Evolutionary conservation across 2,888 invertebrate genomes (phyloP).

Genomic region (Lamproptera curius): DNA sequence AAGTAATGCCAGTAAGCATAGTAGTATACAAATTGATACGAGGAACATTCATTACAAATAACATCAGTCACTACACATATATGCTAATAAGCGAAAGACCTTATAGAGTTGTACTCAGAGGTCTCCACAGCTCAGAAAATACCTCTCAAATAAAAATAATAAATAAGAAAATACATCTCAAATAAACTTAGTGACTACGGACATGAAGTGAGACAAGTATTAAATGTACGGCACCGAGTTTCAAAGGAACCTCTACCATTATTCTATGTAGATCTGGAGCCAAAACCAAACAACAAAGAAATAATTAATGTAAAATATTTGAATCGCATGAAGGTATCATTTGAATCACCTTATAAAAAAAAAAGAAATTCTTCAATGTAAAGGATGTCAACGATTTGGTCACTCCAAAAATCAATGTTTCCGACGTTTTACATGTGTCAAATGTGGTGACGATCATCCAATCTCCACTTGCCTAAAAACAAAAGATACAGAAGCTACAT

Average conservation of each 20-base stretch:
- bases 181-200: slow-evolving; percentile 17
- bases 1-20: slow-evolving; percentile 17
- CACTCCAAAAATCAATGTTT: slow-evolving; percentile 29
- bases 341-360: slow-evolving; percentile 29
- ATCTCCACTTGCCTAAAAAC: slow-evolving; percentile 22
- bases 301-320: slow-evolving; percentile 21
- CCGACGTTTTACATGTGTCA: slow-evolving; percentile 28
- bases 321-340: slow-evolving; percentile 18
- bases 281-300: slow-evolving; percentile 26
- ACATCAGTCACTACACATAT: slow-evolving; percentile 22
- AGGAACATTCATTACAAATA: slow-evolving; percentile 15
- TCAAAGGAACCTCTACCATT: slow-evolving; percentile 26
- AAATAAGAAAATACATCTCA: too few species aligned
- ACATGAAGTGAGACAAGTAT: slow-evolving; percentile 20
- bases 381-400: slow-evolving; percentile 29
- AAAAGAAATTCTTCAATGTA: slow-evolving; percentile 28
- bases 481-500: slow-evolving; percentile 3
- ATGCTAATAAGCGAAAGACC: slow-evolving; percentile 24
- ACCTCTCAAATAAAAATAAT: slow-evolving; percentile 12
- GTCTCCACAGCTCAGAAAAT: slow-evolving; percentile 20
- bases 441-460: too few species aligned
- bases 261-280: slow-evolving; percentile 29
- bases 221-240: slow-evolving; percentile 19
- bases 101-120: slow-evolving; percentile 23
- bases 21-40: slow-evolving; percentile 19